Percentiles rank a stretch among this genome's conserved stretches.
These are phyloP conservation scores for Triplophysa siluroides DNA, from an alignment of 2,113 vertebrate genomes.

Conservation along the genomic window DNA sequence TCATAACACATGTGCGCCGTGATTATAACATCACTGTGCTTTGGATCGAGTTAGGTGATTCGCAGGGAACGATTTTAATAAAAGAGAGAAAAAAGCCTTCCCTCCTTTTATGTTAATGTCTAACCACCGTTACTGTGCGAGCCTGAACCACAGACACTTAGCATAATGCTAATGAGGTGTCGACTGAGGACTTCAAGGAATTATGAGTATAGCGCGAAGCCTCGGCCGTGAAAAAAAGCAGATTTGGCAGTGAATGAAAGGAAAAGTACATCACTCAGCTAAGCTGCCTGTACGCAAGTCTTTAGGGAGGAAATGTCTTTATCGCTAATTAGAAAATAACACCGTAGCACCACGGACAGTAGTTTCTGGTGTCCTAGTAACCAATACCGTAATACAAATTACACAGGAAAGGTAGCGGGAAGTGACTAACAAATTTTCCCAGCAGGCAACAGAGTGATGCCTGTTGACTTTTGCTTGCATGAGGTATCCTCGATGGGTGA, in stretches of 20 bases:
- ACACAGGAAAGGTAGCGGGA: slow-evolving; percentile 20
- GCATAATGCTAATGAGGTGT: slow-evolving; percentile 59
- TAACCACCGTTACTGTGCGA: slow-evolving; percentile 11
- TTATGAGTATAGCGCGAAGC: slow-evolving; percentile 49
- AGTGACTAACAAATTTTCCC: slow-evolving; percentile 25
- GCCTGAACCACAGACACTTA: slow-evolving; percentile 45
- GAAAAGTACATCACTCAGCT: slow-evolving; percentile 39
- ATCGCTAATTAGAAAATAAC: slow-evolving; percentile 56
- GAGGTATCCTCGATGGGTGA: background rate
- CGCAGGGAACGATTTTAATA: slow-evolving; percentile 10
- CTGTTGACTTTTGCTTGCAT: background rate
- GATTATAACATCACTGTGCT: background rate
- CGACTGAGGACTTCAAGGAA: slow-evolving; percentile 61
- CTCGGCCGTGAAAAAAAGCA: slow-evolving; percentile 45
- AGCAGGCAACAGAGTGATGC: slow-evolving; percentile 9
- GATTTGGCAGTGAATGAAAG: slow-evolving; percentile 58
- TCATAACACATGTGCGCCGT: slow-evolving; percentile 5
- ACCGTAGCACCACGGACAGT: slow-evolving; percentile 44
- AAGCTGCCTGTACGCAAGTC: slow-evolving; percentile 21
- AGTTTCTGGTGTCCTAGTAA: slow-evolving; percentile 40
- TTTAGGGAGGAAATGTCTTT: slow-evolving; percentile 48
- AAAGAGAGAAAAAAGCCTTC: slow-evolving; percentile 11
- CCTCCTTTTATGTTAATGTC: slow-evolving; percentile 13
- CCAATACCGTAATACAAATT: slow-evolving; percentile 32
- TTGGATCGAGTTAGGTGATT: slow-evolving; percentile 14